Evolutionary conservation across 2,888 invertebrate genomes (phyloP), one percentile per base, ranked within the genome.

Genomic region (Agrochola lychnidis): DNA sequence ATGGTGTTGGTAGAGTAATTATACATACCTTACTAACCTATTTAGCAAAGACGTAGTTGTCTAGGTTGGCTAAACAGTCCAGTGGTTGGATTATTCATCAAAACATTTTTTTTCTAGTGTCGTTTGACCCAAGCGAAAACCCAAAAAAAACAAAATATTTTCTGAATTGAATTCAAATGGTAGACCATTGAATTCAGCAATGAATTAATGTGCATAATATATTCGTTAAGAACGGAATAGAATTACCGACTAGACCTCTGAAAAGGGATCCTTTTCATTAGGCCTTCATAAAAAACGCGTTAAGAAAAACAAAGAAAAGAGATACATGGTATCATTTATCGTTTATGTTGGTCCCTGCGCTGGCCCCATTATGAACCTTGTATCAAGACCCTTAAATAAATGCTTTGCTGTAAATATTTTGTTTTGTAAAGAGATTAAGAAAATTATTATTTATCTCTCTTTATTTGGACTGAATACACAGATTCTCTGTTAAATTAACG

Each of bases 271-370:
- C 61, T 71, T 73, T 73, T 83, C 86, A 86, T 80, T 73, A 80
- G 66, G 68, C 67, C 61, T 73, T 78, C 78, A 85, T 86, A 78
- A 86, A 86, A 86, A 83, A 84, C 67, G 62, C 84, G 59, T 84
- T 84, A 84, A 76, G 83, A 70, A 76, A 83, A 81, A 76, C 81
- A 84, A 83, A 84, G 84, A 76, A 84, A 80, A 84, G 67, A 84
- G 75, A 76, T 83, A 84, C 63, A 76, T 84, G 81, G 70, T 71
- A 83, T 83, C 64, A 68, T 81, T 81, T 84, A 76, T 81, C 83
- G 76, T 81, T 83, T 83, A 84, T 71, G 76, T 73, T 81, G 51
- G 70, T 73, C 57, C 64, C 61, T 61, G 63, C 6, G 61, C 9
- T 73, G 45, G 73, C 51, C 70, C 70, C 72, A 76, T 81, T 76